Evolutionary conservation across 2,113 vertebrate species (phyloP), one percentile per base, ranked within the genome.

Genomic region (Edolisoma coerulescens): DNA sequence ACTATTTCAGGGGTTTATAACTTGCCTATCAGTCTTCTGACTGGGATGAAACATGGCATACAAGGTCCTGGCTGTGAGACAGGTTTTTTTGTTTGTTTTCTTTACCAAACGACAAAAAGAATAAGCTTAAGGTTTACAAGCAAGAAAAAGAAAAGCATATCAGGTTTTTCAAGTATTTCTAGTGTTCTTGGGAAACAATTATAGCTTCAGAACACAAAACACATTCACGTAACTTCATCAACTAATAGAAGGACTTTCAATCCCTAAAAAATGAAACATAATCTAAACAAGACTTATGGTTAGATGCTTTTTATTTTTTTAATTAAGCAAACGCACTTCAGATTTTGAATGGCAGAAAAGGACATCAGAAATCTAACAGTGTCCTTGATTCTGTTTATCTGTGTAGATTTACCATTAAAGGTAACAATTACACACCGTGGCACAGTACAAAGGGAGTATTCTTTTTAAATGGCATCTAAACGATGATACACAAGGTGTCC

Each of bases 1-100:
- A 93, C 94, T 97, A 97, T 97, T 97, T 97, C 96, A 97, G 94
- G 84, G 93, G 37, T 95, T 95, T 97, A 95, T 96, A 97, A 95
- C 96, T 94, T 85, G 92, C 90, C 79, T 87, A 97, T 97, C 95
- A 94, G 94, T 97, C 92, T 89, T 94, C 22, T 57, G 49, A 68
- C 89, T 87, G 85, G 95, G 82, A 93, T 96, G 94, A 97, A 97
- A 97, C 90, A 95, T 70, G 68, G 89, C 93, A 89, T 45, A 75
- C 90, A 96, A 96, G 89, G 96, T 90, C 87, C 90, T 95, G 70
- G 86, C 81, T 96, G 33, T 64, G 92, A 92, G 65, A 96, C 39
- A 16, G 23, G n/a, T 18, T 70, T 85, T 91, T 70, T 69, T 35
- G 37, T 80, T 87, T 92, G 68, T 89, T 96, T 93, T 94, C 67